Percentiles rank a stretch among this genome's conserved stretches.
Conservation (phyloP, 2,888 invertebrate species). For the Melipona beecheii region DNA sequence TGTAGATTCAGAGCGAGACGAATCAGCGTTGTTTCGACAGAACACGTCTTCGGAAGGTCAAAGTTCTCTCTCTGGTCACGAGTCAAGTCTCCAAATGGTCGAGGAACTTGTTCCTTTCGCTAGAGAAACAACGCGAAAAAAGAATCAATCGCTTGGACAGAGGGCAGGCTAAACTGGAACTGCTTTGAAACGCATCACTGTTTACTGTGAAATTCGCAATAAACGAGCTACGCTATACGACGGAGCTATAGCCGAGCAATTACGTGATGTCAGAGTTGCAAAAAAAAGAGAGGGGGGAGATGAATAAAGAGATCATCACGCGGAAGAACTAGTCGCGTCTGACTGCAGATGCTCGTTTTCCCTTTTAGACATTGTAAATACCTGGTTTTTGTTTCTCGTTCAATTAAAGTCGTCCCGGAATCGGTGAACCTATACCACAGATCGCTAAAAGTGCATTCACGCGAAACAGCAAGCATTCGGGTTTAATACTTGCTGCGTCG, state of each 20-base stretch:
- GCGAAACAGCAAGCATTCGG: not conserved
- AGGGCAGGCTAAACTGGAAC: not conserved
- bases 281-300: constrained; percentile 18
- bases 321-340: constrained; percentile 11
- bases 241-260: not conserved
- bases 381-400: constrained; percentile 16
- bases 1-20: too few relatives aligned
- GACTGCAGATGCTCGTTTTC: constrained; percentile 50
- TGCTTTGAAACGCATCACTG: not conserved
- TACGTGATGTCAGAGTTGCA: not conserved
- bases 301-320: constrained; percentile 45
- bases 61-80: not conserved
- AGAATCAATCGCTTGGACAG: not conserved
- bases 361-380: constrained; percentile 22
- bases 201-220: not conserved
- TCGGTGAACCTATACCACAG: not conserved
- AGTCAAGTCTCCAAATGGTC: not conserved
- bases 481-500: constrained; percentile 34
- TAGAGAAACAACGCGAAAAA: not conserved
- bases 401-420: constrained; percentile 47
- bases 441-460: not conserved
- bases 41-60: too few relatives aligned
- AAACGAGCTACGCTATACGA: not conserved
- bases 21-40: too few relatives aligned
- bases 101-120: not conserved